Evolutionary conservation across 1,140 invertebrate genomes (phyloP).

Genomic region (silkworm (Bombyx mori)): ASM3026992v2 NC_085131.1:5608501-5609000

Average conservation of each 20-base stretch:
- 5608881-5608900: no score
- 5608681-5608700: constrained; percentile 30
- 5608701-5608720: constrained; percentile 54
- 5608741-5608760: constrained; percentile 47
- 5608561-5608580: constrained; percentile 31
- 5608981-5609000: no score
- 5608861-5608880: no score
- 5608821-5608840: not conserved
- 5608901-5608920: no score
- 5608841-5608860: no score
- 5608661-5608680: constrained; percentile 8
- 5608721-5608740: constrained; percentile 33
- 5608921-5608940: no score
- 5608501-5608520: constrained; percentile 1
- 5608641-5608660: no score
- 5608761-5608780: constrained; percentile 40
- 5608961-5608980: no score
- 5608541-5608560: constrained; percentile 36
- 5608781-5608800: constrained; percentile 44
- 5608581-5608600: constrained; percentile 9
- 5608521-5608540: constrained; percentile 29
- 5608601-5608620: constrained; percentile 38
- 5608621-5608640: constrained; percentile 9
- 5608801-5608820: constrained; percentile 35
- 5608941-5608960: no score